A percentile compares a stretch with the other conserved stretches of the same genome.
phyloP scores from a whole-genome alignment of 2,888 invertebrate genomes.

The Calliphora vomitoria region DNA sequence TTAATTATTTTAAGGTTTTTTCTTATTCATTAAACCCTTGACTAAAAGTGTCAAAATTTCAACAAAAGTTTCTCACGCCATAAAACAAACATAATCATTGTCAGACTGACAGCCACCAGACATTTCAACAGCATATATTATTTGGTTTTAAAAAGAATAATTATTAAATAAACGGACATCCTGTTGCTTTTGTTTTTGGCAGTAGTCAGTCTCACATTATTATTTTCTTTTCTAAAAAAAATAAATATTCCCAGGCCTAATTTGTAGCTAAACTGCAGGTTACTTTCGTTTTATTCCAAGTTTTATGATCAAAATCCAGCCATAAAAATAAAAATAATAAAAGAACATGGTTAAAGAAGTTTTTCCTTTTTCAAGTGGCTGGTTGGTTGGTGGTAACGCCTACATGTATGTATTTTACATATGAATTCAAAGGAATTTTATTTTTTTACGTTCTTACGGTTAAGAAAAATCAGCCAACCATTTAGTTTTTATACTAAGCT shows the following conservation, averaged over 20 bases:
- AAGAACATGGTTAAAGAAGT: background rate
- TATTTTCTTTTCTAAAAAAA: too few species aligned
- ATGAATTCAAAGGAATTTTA: slow-evolving; percentile 50
- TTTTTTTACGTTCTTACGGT: background rate
- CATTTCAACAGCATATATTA: slow-evolving; percentile 14
- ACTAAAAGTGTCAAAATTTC: background rate
- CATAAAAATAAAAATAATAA: background rate
- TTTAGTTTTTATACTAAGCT: slow-evolving; percentile 8
- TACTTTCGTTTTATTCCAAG: background rate
- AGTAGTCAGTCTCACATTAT: slow-evolving; percentile 14
- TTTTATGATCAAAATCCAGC: slow-evolving; percentile 16
- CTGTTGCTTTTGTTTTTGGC: slow-evolving; percentile 70
- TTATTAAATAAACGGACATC: slow-evolving; percentile 72
- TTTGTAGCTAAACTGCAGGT: slow-evolving; percentile 44
- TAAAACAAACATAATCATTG: background rate
- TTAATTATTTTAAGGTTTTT: too few species aligned
- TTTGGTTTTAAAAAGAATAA: slow-evolving; percentile 29
- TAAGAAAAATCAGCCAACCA: slow-evolving; percentile 36
- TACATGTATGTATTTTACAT: slow-evolving; percentile 61
- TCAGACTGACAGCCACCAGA: background rate
- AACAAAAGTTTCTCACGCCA: slow-evolving; percentile 12
- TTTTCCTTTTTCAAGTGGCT: slow-evolving; percentile 5
- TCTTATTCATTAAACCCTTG: background rate
- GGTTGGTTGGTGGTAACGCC: slow-evolving; percentile 45
- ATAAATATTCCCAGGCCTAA: slow-evolving; percentile 60